phyloP scores from a whole-genome alignment of 1,140 invertebrate species.

The Heliothis virescens region DNA sequence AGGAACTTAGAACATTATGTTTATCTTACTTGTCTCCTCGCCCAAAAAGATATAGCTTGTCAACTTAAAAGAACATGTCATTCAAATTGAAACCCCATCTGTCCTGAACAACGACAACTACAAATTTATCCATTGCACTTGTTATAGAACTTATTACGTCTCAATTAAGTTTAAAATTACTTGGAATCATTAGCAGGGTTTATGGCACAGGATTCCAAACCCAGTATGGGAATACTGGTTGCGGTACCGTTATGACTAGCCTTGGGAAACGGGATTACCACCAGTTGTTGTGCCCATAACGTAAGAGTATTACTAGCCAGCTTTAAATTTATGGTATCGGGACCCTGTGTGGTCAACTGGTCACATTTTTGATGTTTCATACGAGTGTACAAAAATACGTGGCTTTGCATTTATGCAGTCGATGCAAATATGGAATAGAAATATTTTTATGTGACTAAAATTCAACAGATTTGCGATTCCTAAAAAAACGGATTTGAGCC shows the following conservation, averaged over 20 bases:
- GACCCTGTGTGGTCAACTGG: slow-evolving; percentile 6
- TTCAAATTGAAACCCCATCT: slow-evolving; percentile 21
- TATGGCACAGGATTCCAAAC: slow-evolving; percentile 48
- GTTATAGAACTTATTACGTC: slow-evolving; percentile 22
- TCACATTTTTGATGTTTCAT: slow-evolving; percentile 3
- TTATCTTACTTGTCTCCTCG: too few species aligned
- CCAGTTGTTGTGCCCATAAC: slow-evolving; percentile 18
- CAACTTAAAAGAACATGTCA: background rate
- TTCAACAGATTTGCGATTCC: too few species aligned
- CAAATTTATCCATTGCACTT: slow-evolving; percentile 18
- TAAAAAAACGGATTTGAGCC: too few species aligned
- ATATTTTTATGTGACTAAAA: too few species aligned
- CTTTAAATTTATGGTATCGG: slow-evolving; percentile 15
- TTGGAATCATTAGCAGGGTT: slow-evolving; percentile 31
- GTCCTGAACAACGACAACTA: background rate
- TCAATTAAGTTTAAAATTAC: slow-evolving; percentile 48
- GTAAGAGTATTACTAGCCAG: slow-evolving; percentile 12
- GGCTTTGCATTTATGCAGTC: background rate
- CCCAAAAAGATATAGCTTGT: slow-evolving; percentile 19
- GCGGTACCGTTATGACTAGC: slow-evolving; percentile 49
- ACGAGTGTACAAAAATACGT: background rate
- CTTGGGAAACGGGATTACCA: slow-evolving; percentile 46
- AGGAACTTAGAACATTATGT: too few species aligned
- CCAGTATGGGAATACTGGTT: slow-evolving; percentile 48
- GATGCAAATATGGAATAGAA: too few species aligned